Evolutionary conservation across 2,888 invertebrate species (phyloP), one percentile per base, ranked within the genome.

Genomic region (Xylocampa areola): DNA sequence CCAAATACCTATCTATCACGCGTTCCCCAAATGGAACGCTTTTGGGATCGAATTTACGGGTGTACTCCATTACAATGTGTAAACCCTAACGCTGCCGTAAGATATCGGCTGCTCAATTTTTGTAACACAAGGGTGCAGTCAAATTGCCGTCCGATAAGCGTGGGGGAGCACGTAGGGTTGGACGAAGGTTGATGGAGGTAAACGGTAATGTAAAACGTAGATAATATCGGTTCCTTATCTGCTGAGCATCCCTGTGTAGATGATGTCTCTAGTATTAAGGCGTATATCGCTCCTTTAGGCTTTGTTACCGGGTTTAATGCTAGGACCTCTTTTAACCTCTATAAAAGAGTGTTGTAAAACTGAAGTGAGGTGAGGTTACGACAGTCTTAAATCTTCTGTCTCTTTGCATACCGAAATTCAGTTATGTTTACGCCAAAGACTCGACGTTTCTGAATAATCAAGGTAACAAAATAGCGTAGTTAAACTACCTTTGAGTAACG

Each of bases 181-280:
- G 73, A 77, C 72, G 76, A 69, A 76, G 77, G 75, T 79, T 84
- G 83, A 85, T 78, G 72, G 71, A 79, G 80, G 81, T 78, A 77
- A 73, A 75, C 65, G 73, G 64, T 64, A 75, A 76, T 63, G 60
- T 55, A 55, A 73, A 70, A 65, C 29, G 64, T 37, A 58, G 67
- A 70, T 74, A 65, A 48, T 57, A 73, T 68, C 65, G 51, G 53
- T 14, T 47, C 23, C 33, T 48, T 55, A 48, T 53, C 48, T 50
- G 39, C 25, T 35, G 36, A 44, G 25, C 52, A 33, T 13, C 50
- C 47, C 16, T 66, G 41, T 53, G 48, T 48, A 67, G 48, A 72
- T 66, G 55, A 55, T 40, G 53, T 35, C 40, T 53, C 21, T 33
- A 60, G 50, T 25, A 65, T 58, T 41, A 48, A 45, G 36, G 32